Evolutionary conservation across 2,888 invertebrate species (phyloP).

Genomic region (Lamellibrachia columna): DNA sequence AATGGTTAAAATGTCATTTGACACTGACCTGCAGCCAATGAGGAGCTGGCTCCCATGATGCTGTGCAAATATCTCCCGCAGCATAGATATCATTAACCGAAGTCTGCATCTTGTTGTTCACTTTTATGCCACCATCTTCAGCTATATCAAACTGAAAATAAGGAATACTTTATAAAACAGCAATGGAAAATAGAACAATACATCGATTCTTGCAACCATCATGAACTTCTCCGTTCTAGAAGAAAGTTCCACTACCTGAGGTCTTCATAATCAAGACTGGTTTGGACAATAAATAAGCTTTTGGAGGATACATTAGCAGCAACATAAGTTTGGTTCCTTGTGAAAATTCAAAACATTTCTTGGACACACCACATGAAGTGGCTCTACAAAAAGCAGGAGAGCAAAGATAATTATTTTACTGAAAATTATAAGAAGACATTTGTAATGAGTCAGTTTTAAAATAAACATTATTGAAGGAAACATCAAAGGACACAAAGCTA

Average conservation of each 20-base stretch:
- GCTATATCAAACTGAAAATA: constrained; percentile 53
- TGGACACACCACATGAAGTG: background rate
- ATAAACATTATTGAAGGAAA: too few relatives aligned
- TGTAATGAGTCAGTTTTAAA: too few relatives aligned
- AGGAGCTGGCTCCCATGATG: constrained; percentile 75
- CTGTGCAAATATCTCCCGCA: constrained; percentile 92
- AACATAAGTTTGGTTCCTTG: too few relatives aligned
- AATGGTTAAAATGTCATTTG: background rate
- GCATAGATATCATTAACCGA: constrained; percentile 83
- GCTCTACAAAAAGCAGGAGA: background rate
- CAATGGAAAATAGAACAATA: background rate
- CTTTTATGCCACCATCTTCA: constrained; percentile 83
- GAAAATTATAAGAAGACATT: too few relatives aligned
- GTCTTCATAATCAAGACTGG: too few relatives aligned
- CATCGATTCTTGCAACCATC: background rate
- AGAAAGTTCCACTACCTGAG: too few relatives aligned
- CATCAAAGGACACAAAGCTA: too few relatives aligned
- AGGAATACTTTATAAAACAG: background rate
- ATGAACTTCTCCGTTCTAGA: background rate
- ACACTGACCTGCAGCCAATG: constrained; percentile 61
- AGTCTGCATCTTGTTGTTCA: constrained; percentile 88
- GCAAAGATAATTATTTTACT: too few relatives aligned
- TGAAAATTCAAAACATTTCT: background rate
- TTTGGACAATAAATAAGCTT: background rate
- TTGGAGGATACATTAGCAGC: background rate